Base-by-base conservation (phyloP, 2,797 vertebrate species). In the Cynodonichthys magdalenae region DNA sequence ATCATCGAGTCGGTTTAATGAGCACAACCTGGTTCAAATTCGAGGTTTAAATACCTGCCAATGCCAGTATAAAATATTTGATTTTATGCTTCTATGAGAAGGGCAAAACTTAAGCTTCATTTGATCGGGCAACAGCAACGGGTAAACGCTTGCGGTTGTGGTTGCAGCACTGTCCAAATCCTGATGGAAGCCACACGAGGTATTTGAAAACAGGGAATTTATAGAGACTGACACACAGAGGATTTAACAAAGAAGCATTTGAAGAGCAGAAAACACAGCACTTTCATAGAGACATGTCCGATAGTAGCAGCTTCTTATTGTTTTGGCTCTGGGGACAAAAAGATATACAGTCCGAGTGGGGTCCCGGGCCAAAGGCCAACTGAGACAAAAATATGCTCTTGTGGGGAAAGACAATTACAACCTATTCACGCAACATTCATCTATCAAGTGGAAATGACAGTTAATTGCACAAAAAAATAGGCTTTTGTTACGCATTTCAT, bases 1-100 rank as follows among this genome's bases (percentile, higher is more conserved):
- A 89, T 91, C 89, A 92, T 69, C 74, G 65, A 75, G 78, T 83
- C n/a, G 24, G 83, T 90, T 88, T 89, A 90, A 92, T 83, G 87
- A 90, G 75, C 69, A 50, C 53, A 65, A 85, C 74, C 88, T 93
- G 92, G 86, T 84, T 79, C 81, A 44, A 71, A 91, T 92, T 87
- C 88, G 66, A 77, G 57, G 70, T 87, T 90, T 75, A 84, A 91
- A 89, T 87, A 81, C 71, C 84, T 88, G 89, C 87, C 90, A 75
- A 80, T 78, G 76, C 71, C 80, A 83, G 84, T 85, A 84, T 69
- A 79, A 90, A 86, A 82, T 59, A 75, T 60, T 82, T 82, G 82
- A 75, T 89, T 90, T 92, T 75, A 90, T 74, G 87, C 82, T 73
- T 84, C 83, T 59, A 71, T 69, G 71, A 77, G 74, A 72, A 65